Percentiles rank a stretch among this genome's conserved stretches.
phyloP scores from a whole-genome alignment of 1,140 invertebrate species.

The Drosophila kikkawai region DNA sequence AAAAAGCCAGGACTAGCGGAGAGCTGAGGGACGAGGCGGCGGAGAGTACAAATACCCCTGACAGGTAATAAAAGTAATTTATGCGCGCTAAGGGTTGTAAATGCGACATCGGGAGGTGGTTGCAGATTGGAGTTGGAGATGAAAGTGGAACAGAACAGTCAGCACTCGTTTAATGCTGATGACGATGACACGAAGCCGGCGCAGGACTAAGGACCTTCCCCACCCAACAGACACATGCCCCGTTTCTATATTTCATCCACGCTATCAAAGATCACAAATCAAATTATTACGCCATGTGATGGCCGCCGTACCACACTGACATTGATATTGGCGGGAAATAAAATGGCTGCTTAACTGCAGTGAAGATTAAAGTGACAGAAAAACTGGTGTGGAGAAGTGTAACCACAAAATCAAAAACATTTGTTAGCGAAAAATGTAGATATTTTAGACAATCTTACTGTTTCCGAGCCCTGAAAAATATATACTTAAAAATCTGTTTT shows the following conservation, averaged over 20 bases:
- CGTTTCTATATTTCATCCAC: conserved; percentile 77
- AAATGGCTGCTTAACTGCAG: conserved; percentile 14
- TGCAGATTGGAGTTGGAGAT: conserved; percentile 44
- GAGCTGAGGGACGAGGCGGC: conserved; percentile 9
- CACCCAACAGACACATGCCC: conserved; percentile 37
- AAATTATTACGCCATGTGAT: conserved; percentile 83
- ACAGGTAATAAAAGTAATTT: conserved; percentile 85
- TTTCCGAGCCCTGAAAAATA: no score
- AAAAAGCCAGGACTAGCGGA: conserved; percentile 33
- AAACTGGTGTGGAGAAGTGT: background rate
- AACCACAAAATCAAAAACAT: background rate
- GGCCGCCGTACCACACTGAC: conserved; percentile 42
- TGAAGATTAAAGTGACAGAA: background rate
- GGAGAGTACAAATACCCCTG: conserved; percentile 75
- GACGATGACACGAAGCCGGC: conserved; percentile 65
- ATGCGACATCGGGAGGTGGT: conserved; percentile 61
- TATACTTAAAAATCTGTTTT: no score
- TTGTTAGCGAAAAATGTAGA: background rate
- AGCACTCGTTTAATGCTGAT: conserved; percentile 75
- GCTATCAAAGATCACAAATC: conserved; percentile 84
- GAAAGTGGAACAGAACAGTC: conserved; percentile 40
- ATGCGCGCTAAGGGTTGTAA: conserved; percentile 82
- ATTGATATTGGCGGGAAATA: conserved; percentile 10
- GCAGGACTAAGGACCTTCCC: conserved; percentile 34
- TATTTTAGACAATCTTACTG: background rate